These are phyloP conservation scores for Cynopterus brachyotis DNA, from an alignment of 2,113 vertebrate species.

Conservation along the genomic window DNA sequence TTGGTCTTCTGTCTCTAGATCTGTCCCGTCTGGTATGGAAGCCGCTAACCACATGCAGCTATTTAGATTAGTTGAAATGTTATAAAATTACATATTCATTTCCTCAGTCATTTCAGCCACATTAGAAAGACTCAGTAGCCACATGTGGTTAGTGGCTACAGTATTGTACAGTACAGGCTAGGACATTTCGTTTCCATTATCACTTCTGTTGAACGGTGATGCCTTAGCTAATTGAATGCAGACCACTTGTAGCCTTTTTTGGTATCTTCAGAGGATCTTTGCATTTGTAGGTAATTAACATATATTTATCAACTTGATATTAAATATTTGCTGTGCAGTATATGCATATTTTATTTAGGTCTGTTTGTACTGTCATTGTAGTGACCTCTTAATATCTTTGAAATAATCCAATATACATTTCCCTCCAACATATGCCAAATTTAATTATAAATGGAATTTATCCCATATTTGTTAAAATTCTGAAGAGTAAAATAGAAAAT, in stretches of 20 bases:
- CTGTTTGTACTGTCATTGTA: neutral
- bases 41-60: neutral
- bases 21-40: neutral
- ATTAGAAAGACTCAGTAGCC: neutral
- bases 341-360: neutral
- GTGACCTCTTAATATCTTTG: neutral
- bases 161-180: neutral
- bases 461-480: conserved; percentile 3
- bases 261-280: neutral
- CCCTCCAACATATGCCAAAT: neutral
- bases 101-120: neutral
- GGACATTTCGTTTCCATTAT: neutral
- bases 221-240: neutral
- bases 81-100: neutral
- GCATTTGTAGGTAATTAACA: neutral
- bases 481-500: neutral
- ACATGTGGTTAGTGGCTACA: neutral
- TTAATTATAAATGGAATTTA: neutral
- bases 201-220: neutral
- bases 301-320: neutral
- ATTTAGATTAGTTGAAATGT: neutral
- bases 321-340: neutral
- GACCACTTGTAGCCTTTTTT: neutral
- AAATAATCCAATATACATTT: neutral
- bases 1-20: neutral